Base-by-base conservation (phyloP, 1,140 invertebrate genomes). In the Xylocopa sonorina region DNA sequence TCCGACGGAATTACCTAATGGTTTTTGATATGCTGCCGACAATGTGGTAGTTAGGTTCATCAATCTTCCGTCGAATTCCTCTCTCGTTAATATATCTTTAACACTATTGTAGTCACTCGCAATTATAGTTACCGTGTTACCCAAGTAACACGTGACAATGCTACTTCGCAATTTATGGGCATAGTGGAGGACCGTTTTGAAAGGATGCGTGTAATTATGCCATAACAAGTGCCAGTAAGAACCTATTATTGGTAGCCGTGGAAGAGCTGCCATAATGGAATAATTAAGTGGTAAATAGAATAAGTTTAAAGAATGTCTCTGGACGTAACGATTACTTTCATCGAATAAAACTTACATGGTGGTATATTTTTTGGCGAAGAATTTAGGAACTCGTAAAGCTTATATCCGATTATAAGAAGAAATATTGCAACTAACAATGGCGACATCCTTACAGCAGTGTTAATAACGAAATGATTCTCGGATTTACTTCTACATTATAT, bases 21-120 rank as follows among this genome's bases (percentile, higher is more conserved):
- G 53, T 55, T 91, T 72, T 53, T 87, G 85, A 62, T 88, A 73
- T 81, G 90, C 79, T 88, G 89, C 51, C 66, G 34, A 80, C 1
- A 46, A 88, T 5, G 79, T 63, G 73, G n/a, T n/a, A n/a, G n/a
- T n/a, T 10, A 87, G 7, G 74, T 58, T 29, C 66, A 34, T 12
- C 16, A 90, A 48, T 78, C 93, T 88, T 32, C 93, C 93, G 81
- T 93, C 91, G 46, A 92, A 94, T 21, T 88, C 91, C n/a, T 88
- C 86, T 66, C 87, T 90, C 16, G 82, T 82, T 0, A 94, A 78
- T 14, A 94, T 60, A 81, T 94, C 89, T n/a, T 90, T 92, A 1
- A 93, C 88, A n/a, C 80, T 89, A 16, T 88, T 83, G 6, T 88
- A 87, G 81, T 88, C 90, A 50, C 92, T 92, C 9, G 89, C 92